These are phyloP conservation scores for Ditula angustiorana DNA, from an alignment of 2,888 invertebrate genomes.

Conservation along the genomic window DNA sequence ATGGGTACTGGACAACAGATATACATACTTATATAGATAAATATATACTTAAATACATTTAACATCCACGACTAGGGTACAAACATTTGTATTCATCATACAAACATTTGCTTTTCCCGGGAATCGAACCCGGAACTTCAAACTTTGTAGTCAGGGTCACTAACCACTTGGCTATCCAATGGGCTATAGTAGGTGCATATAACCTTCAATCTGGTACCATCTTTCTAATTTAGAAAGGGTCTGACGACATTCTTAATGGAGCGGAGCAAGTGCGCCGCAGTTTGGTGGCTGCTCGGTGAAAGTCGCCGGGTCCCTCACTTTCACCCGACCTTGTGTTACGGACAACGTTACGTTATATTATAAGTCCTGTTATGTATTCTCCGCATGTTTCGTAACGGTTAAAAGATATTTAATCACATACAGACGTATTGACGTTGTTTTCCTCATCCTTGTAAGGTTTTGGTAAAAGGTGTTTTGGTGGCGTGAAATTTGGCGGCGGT, in stretches of 20 bases:
- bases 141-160: no score
- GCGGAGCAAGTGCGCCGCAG: constrained; percentile 47
- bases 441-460: constrained; percentile 17
- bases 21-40: no score
- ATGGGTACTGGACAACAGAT: no score
- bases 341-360: constrained; percentile 64
- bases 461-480: neutral
- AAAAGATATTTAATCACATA: constrained; percentile 31
- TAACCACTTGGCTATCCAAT: no score
- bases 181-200: no score
- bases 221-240: constrained; percentile 46
- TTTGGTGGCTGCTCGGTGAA: constrained; percentile 56
- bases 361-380: constrained; percentile 48
- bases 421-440: constrained; percentile 1
- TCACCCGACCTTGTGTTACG: constrained; percentile 77
- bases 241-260: constrained; percentile 39
- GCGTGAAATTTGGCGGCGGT: no score
- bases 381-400: constrained; percentile 51
- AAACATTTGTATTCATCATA: no score
- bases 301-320: constrained; percentile 65
- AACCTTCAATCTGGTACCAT: no score
- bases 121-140: no score
- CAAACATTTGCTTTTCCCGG: no score
- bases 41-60: no score
- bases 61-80: no score